Percentiles rank a stretch among this genome's conserved stretches.
Evolutionary conservation across 1,140 invertebrate species (phyloP).

Genomic region (Aphelenchoides besseyi): DNA sequence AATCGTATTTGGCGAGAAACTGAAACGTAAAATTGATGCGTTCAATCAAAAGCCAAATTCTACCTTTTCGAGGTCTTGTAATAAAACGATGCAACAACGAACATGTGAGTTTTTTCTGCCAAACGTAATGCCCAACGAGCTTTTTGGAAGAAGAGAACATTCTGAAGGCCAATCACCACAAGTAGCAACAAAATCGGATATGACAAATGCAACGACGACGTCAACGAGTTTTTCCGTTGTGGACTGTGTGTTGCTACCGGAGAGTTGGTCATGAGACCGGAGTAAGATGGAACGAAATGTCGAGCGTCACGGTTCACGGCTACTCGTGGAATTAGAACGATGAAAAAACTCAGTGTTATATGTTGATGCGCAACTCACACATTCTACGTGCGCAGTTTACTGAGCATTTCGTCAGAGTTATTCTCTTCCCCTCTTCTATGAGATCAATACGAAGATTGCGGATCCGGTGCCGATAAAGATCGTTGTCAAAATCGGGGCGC

Average conservation of each 20-base stretch:
- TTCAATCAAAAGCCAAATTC: slow-evolving; percentile 10
- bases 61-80: slow-evolving; percentile 39
- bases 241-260: not conserved
- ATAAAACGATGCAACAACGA: slow-evolving; percentile 32
- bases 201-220: not conserved
- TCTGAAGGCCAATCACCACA: slow-evolving; percentile 24
- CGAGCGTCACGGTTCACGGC: not conserved
- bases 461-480: not conserved
- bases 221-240: not conserved
- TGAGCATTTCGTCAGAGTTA: not conserved
- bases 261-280: not conserved
- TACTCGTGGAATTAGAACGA: not conserved
- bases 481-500: not conserved
- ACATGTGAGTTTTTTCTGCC: slow-evolving; percentile 38
- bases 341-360: not conserved
- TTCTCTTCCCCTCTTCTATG: not conserved
- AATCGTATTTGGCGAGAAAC: slow-evolving; percentile 29
- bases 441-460: not conserved
- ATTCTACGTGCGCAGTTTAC: not conserved
- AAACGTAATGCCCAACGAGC: slow-evolving; percentile 27
- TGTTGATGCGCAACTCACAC: not conserved
- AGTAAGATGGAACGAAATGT: not conserved
- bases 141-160: slow-evolving; percentile 28
- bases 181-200: slow-evolving; percentile 17
- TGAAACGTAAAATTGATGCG: not conserved